These are phyloP conservation scores for Nestor notabilis DNA, from an alignment of 2,113 vertebrate species.

Conservation along the genomic window DNA sequence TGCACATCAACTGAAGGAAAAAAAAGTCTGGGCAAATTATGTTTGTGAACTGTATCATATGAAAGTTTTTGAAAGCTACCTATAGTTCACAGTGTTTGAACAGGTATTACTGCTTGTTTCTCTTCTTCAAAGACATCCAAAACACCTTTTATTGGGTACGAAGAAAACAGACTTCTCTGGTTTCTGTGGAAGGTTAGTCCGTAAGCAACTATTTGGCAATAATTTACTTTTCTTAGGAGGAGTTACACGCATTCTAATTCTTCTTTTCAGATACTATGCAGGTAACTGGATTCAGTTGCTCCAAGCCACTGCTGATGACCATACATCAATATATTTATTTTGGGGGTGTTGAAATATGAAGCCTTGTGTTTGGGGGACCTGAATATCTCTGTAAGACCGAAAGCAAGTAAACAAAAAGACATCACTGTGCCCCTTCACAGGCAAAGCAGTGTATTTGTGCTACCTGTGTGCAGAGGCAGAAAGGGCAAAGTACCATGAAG, in stretches of 20 bases:
- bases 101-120: background rate
- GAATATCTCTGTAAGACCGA: background rate
- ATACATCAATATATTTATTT: background rate
- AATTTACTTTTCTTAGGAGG: background rate
- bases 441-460: background rate
- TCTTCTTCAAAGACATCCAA: background rate
- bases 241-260: background rate
- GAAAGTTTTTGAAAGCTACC: background rate
- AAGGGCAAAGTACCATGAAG: background rate
- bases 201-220: background rate
- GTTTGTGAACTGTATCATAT: background rate
- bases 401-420: background rate
- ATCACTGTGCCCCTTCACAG: background rate
- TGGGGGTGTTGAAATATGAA: background rate
- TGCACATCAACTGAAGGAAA: background rate
- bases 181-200: background rate
- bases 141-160: background rate
- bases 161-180: background rate
- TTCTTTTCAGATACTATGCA: background rate
- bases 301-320: background rate
- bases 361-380: background rate
- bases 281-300: background rate
- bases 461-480: rapidly evolving
- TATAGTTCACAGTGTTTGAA: background rate
- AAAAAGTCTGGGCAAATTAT: background rate